Evolutionary conservation across 1,140 invertebrate species (phyloP).

Genomic region (Heliconius himera): DNA sequence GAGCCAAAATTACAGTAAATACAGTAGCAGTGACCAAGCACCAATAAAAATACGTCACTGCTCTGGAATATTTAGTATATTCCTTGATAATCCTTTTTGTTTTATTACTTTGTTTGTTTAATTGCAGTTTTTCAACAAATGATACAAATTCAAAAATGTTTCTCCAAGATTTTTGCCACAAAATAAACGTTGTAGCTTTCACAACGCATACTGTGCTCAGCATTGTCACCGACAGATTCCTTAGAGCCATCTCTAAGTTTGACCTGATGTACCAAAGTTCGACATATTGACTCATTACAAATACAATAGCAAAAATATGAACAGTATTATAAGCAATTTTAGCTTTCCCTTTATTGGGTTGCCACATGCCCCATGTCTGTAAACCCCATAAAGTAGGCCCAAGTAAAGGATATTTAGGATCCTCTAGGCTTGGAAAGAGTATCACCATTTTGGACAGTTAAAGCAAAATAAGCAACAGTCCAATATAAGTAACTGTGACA

Average conservation of each 20-base stretch:
- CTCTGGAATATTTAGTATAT: conserved; percentile 64
- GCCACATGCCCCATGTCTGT: conserved; percentile 61
- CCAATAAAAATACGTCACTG: conserved; percentile 67
- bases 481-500: neutral
- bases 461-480: too few species aligned
- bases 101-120: conserved; percentile 42
- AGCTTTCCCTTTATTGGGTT: conserved; percentile 42
- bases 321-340: conserved; percentile 48
- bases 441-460: conserved; percentile 1
- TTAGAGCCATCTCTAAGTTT: conserved; percentile 54
- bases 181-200: conserved; percentile 62
- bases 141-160: conserved; percentile 58
- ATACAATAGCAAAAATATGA: conserved; percentile 55
- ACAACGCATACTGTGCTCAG: conserved; percentile 63
- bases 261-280: conserved; percentile 64
- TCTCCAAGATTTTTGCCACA: conserved; percentile 61
- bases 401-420: conserved; percentile 54
- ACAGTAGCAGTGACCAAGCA: conserved; percentile 58
- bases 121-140: conserved; percentile 52
- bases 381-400: conserved; percentile 62
- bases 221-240: conserved; percentile 67
- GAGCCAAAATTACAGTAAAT: conserved; percentile 63
- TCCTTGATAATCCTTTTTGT: conserved; percentile 46
- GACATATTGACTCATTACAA: conserved; percentile 64
- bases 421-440: conserved; percentile 47